Evolutionary conservation across 1,140 invertebrate genomes (phyloP).

Genomic region (Cephus cinctus): DNA sequence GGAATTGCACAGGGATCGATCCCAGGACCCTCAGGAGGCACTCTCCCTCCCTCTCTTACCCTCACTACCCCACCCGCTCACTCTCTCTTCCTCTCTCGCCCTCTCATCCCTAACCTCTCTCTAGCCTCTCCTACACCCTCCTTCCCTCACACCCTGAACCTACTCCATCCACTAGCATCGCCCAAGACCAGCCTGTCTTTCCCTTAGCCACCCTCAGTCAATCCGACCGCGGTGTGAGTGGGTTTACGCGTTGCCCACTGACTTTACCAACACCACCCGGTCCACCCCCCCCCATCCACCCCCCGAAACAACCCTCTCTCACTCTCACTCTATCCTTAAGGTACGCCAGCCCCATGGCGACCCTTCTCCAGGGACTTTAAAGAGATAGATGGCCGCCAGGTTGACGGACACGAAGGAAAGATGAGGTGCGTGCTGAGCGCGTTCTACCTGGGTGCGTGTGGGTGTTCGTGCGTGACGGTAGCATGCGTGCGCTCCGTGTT

Average conservation of each 20-base stretch:
- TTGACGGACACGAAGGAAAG: too few species aligned
- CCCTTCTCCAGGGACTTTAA: too few species aligned
- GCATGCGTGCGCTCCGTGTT: constrained; percentile 1
- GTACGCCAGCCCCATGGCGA: constrained; percentile 11
- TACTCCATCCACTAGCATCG: constrained; percentile 1
- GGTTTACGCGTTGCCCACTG: constrained; percentile 9
- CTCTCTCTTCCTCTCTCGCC: constrained; percentile 24
- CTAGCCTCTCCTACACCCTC: constrained; percentile 9
- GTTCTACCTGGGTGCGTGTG: too few species aligned
- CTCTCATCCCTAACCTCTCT: constrained; percentile 18
- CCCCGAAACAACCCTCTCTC: background rate
- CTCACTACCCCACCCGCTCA: background rate
- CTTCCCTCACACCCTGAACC: constrained; percentile 16
- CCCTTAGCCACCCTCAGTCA: constrained; percentile 19
- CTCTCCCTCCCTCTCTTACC: constrained; percentile 16
- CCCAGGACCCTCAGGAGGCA: constrained; percentile 43
- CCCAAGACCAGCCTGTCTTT: background rate
- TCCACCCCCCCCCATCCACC: constrained; percentile 16
- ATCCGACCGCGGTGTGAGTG: constrained; percentile 15
- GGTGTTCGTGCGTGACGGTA: constrained; percentile 16
- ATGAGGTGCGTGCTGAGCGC: too few species aligned
- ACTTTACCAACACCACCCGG: constrained; percentile 11
- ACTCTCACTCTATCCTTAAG: constrained; percentile 4
- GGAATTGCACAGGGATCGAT: constrained; percentile 56
- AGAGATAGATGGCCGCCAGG: too few species aligned